These are phyloP conservation scores for Seriola dumerili DNA, from an alignment of 2,113 vertebrate genomes.

Conservation along the genomic window DNA sequence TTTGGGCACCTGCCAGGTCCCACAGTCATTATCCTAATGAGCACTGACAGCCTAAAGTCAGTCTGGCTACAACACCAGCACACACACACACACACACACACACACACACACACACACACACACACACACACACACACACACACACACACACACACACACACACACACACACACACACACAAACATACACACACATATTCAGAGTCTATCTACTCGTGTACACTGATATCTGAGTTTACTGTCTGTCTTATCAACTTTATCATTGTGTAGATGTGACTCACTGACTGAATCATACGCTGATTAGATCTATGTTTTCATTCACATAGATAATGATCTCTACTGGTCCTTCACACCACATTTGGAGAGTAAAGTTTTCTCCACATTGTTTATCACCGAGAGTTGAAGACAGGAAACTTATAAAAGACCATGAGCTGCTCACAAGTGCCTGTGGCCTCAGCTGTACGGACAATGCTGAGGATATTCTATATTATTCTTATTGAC, in stretches of 20 bases:
- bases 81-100: constrained; percentile 37
- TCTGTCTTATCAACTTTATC: neutral
- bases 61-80: constrained; percentile 51
- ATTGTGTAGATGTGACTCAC: neutral
- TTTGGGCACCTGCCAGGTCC: constrained; percentile 79
- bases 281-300: neutral
- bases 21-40: constrained; percentile 79
- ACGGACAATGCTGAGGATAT: too few relatives aligned
- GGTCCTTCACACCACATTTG: neutral
- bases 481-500: neutral
- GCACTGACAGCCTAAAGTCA: constrained; percentile 74
- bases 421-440: too few relatives aligned
- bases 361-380: too few relatives aligned
- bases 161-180: constrained; percentile 30
- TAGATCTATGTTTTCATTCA: neutral
- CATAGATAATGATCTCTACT: neutral
- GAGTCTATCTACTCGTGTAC: neutral
- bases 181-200: neutral
- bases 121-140: constrained; percentile 24
- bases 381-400: too few relatives aligned
- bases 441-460: too few relatives aligned
- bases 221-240: neutral
- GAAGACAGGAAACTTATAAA: too few relatives aligned
- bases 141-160: neutral
- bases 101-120: constrained; percentile 9